Conservation (phyloP, 2,113 vertebrate genomes). For the Stictonetta naevosa region DNA sequence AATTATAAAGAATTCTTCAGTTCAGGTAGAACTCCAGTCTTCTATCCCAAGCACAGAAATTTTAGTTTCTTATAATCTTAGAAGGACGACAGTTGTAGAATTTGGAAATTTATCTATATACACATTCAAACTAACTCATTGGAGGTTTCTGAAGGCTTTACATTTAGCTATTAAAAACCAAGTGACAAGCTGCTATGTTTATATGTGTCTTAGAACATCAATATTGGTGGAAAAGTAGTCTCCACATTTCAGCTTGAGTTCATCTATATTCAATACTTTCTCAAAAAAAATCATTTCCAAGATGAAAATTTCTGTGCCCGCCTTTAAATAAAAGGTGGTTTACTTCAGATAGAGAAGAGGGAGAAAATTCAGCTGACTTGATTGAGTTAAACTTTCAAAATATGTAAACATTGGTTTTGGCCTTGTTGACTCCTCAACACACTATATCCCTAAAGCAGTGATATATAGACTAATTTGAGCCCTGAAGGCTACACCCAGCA, state of each 20-base stretch:
- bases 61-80: neutral
- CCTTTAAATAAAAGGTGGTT: neutral
- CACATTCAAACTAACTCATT: neutral
- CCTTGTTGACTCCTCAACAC: neutral
- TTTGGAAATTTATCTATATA: neutral
- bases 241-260: neutral
- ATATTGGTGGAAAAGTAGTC: neutral
- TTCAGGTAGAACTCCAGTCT: neutral
- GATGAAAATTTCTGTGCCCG: neutral
- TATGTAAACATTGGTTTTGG: neutral
- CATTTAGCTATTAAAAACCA: neutral
- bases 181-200: neutral
- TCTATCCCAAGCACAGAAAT: neutral
- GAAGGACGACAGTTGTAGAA: neutral
- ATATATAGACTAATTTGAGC: neutral
- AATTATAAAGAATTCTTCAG: neutral
- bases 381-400: neutral
- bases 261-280: neutral
- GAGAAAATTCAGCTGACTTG: neutral
- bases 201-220: neutral
- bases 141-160: neutral
- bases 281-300: neutral
- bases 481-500: fast-evolving
- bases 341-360: neutral
- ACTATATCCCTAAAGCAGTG: neutral